These are phyloP conservation scores for Scaptomyza hsui DNA, from an alignment of 1,140 invertebrate genomes.

Conservation along the genomic window DNA sequence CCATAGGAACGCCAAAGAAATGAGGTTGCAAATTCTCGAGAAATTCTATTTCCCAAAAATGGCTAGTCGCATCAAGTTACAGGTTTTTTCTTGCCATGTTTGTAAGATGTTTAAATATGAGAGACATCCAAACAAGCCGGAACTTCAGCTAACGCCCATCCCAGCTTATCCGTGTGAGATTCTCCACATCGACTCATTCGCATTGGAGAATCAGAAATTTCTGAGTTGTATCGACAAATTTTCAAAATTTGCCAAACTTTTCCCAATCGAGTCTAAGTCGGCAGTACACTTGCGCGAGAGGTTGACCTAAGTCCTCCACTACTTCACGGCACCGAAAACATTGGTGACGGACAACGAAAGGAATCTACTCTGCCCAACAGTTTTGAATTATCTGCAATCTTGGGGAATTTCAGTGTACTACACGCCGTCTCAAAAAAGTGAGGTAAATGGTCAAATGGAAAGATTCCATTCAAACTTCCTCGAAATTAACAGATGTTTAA, in stretches of 20 bases:
- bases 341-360: no score
- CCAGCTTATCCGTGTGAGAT: background rate
- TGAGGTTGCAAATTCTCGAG: background rate
- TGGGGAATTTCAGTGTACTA: background rate
- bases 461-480: slow-evolving; percentile 15
- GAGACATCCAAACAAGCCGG: no score
- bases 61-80: background rate
- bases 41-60: slow-evolving; percentile 8
- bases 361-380: no score
- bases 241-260: slow-evolving; percentile 2
- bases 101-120: no score
- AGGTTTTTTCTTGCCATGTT: no score
- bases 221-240: slow-evolving; percentile 6
- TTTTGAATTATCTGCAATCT: slow-evolving; percentile 11
- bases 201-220: background rate
- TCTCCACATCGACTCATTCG: slow-evolving; percentile 1
- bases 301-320: slow-evolving; percentile 8
- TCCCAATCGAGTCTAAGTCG: slow-evolving; percentile 3
- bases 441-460: slow-evolving; percentile 14
- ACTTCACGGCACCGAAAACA: no score
- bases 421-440: background rate
- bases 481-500: slow-evolving; percentile 19
- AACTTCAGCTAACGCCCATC: background rate
- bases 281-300: slow-evolving; percentile 4
- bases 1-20: no score